Evolutionary conservation across 35 echinoderm and acorn worm genomes (phyloP).

Genomic region (Anneissia japonica): DNA sequence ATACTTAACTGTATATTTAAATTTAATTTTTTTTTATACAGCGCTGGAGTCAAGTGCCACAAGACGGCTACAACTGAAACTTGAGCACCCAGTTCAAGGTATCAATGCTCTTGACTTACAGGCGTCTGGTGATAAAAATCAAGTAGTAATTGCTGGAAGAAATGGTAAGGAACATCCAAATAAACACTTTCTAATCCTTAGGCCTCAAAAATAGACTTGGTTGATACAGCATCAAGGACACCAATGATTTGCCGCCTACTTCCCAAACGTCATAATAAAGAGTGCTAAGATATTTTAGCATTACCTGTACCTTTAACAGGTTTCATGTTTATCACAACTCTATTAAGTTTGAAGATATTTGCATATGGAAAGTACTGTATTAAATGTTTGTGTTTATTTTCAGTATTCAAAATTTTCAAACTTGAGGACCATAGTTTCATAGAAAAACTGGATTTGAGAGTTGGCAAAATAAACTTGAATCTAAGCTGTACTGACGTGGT

Average conservation of each 20-base stretch:
- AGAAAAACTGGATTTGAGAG: constrained; percentile 60
- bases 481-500: constrained; percentile 84
- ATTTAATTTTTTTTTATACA: not conserved
- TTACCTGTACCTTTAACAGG: no score
- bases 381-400: constrained; percentile 4
- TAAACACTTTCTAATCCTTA: no score
- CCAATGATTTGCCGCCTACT: no score
- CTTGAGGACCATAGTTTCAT: constrained; percentile 70
- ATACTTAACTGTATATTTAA: no score
- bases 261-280: no score
- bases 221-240: no score
- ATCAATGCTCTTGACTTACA: constrained; percentile 76
- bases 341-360: no score
- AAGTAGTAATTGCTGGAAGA: constrained; percentile 76
- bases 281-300: no score
- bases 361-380: no score
- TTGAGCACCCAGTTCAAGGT: constrained; percentile 26
- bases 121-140: constrained; percentile 21
- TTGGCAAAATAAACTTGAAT: constrained; percentile 78
- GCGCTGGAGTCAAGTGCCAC: constrained; percentile 24
- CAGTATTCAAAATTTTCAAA: constrained; percentile 87
- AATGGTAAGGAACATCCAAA: constrained; percentile 59
- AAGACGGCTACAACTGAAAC: constrained; percentile 49
- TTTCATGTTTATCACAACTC: no score
- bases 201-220: no score